Conservation (phyloP, 2,888 invertebrate species). For the Lithophane ornitopus region DNA sequence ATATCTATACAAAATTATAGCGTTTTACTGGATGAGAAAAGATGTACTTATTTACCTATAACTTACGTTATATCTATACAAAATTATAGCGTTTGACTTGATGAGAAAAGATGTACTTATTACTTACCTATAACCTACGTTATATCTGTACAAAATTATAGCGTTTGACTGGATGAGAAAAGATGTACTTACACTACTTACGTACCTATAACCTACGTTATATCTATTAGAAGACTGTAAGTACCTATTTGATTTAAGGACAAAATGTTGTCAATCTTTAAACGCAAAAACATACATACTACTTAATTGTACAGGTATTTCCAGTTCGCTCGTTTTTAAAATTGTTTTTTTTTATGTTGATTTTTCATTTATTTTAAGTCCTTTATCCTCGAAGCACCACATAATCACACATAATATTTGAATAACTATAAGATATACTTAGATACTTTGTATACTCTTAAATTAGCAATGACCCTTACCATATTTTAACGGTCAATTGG, state of each 20-base stretch:
- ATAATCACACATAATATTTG: not conserved
- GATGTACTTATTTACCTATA: not conserved
- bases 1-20: not conserved
- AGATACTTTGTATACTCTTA: no score
- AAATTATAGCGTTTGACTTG: no score
- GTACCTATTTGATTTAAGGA: not conserved
- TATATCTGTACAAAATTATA: not conserved
- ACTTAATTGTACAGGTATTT: conserved; percentile 3
- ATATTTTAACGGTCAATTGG: not conserved
- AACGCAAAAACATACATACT: not conserved
- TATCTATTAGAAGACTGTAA: no score
- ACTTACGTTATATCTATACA: not conserved
- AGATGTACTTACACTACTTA: no score
- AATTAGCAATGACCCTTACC: not conserved
- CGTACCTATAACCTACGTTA: not conserved
- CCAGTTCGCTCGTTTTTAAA: not conserved
- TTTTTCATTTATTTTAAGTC: not conserved
- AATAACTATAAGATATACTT: not conserved
- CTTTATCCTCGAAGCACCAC: not conserved
- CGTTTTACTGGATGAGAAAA: not conserved
- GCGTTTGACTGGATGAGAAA: no score
- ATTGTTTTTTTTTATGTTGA: not conserved
- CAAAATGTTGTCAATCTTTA: not conserved
- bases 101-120: no score
- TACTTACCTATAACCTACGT: not conserved